Evolutionary conservation across 1,140 invertebrate species (phyloP), one percentile per base, ranked within the genome.

Genomic region (Palaemon carinicauda): DNA sequence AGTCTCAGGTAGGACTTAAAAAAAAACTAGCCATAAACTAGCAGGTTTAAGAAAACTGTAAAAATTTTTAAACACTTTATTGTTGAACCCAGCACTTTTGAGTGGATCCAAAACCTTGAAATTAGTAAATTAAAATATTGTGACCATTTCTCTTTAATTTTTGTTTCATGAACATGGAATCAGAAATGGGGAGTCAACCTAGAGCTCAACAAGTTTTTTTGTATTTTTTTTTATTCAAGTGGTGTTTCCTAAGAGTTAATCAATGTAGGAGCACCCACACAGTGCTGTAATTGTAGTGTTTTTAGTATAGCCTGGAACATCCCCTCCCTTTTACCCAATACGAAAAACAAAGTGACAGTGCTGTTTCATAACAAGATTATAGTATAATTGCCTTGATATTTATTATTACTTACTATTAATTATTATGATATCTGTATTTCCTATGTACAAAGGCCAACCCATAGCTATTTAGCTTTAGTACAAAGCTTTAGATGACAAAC

Each of bases 381-480:
- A 41, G 41, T 84, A 84, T 85, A 85, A 56, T 85, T 85, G 82
- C 82, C 82, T 79, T 85, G 82, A 85, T 85, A 85, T 85, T 83
- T 85, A 85, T 79, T 85, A 85, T 78, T 82, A 73, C 41, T 85
- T 85, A 85, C 65, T 69, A 85, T 79, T 85, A 85, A 85, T 85
- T 85, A 85, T 85, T 85, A 85, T 85, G 82, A 85, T 85, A 85
- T 85, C 82, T 85, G 33, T 85, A 85, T 85, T 75, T 79, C 82
- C 71, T 85, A 85, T 85, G 82, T 85, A 85, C 82, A 85, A 85
- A 85, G 82, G 82, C 82, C 82, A 60, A 85, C 82, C 82, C 82
- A 85, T 75, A 85, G 82, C 82, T 85, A 85, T 74, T 69, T 85
- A 41, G 82, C 82, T 85, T 84, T 85, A 85, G 82, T 82, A 85